These are phyloP conservation scores for Mechanitis messenoides DNA, from an alignment of 2,888 invertebrate genomes.

Conservation along the genomic window DNA sequence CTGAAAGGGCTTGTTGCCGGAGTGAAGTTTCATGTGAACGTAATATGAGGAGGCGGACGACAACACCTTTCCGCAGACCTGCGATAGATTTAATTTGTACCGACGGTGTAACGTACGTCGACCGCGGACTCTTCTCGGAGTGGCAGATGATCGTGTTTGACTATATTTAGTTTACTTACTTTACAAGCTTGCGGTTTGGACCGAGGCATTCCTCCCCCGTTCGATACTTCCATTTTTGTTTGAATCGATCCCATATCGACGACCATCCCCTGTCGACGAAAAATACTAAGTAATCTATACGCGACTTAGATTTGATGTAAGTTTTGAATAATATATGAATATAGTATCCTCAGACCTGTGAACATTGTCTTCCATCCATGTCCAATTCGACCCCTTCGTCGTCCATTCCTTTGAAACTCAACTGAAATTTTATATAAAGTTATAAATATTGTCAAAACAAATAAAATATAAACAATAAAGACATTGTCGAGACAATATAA, in stretches of 20 bases:
- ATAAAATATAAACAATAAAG: too few relatives aligned
- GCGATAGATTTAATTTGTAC: conserved; percentile 31
- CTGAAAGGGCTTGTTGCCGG: conserved; percentile 86
- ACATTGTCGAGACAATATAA: too few relatives aligned
- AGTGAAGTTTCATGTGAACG: conserved; percentile 89
- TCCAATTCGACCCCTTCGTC: conserved; percentile 73
- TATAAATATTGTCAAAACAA: too few relatives aligned
- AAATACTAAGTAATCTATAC: not conserved
- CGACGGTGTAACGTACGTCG: too few relatives aligned
- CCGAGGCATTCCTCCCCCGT: conserved; percentile 66
- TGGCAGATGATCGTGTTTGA: not conserved
- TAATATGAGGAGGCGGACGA: conserved; percentile 87
- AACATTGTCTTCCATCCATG: conserved; percentile 69
- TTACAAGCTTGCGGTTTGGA: conserved; percentile 86
- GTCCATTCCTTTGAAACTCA: conserved; percentile 73
- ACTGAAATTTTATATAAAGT: conserved; percentile 40
- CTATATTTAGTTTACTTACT: conserved; percentile 41
- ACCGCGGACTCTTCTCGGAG: not conserved
- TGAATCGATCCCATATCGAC: conserved; percentile 71
- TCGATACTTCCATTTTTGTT: conserved; percentile 70
- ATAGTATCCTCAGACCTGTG: conserved; percentile 48
- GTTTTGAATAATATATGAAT: too few relatives aligned
- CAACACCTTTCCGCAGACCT: conserved; percentile 84
- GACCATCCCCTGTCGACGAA: conserved; percentile 59
- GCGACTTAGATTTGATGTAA: too few relatives aligned